Percentiles rank a stretch among this genome's conserved stretches.
phyloP scores from a whole-genome alignment of 1,140 invertebrate genomes.

The Cepaea nemoralis region DNA sequence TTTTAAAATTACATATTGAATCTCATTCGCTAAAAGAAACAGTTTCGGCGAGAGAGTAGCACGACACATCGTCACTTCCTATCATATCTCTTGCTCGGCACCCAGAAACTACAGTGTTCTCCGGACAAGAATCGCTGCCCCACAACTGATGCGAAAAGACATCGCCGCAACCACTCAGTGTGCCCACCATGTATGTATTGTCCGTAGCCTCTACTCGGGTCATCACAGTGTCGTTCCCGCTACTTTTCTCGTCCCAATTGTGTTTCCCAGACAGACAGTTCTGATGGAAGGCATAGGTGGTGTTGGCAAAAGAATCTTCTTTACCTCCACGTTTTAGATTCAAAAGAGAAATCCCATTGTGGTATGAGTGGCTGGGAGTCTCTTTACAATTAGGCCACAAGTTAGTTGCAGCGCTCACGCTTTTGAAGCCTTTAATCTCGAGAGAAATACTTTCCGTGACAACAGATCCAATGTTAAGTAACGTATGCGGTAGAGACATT shows the following conservation, averaged over 20 bases:
- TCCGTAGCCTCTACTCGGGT: too few relatives aligned
- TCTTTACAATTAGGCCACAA: background rate
- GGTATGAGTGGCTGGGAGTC: background rate
- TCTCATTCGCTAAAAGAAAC: slow-evolving; percentile 11
- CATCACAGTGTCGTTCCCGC: too few relatives aligned
- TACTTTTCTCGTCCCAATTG: too few relatives aligned
- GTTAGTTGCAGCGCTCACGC: background rate
- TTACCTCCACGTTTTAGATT: background rate
- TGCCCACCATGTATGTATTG: too few relatives aligned
- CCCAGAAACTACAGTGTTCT: too few relatives aligned
- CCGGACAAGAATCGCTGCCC: background rate
- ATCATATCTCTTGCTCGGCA: too few relatives aligned
- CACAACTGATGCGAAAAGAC: background rate
- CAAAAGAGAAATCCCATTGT: background rate
- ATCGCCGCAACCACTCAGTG: background rate
- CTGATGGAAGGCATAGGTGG: background rate
- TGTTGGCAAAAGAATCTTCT: background rate
- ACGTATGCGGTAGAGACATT: background rate
- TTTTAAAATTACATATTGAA: too few relatives aligned
- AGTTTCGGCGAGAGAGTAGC: slow-evolving; percentile 21
- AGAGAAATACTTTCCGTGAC: background rate
- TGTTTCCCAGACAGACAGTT: too few relatives aligned
- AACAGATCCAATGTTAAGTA: background rate
- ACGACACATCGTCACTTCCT: slow-evolving; percentile 6
- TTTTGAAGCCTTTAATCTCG: background rate